These are phyloP conservation scores for Peromyscus maniculatus DNA, from an alignment of 2,113 vertebrate genomes.

Conservation along the genomic window DNA sequence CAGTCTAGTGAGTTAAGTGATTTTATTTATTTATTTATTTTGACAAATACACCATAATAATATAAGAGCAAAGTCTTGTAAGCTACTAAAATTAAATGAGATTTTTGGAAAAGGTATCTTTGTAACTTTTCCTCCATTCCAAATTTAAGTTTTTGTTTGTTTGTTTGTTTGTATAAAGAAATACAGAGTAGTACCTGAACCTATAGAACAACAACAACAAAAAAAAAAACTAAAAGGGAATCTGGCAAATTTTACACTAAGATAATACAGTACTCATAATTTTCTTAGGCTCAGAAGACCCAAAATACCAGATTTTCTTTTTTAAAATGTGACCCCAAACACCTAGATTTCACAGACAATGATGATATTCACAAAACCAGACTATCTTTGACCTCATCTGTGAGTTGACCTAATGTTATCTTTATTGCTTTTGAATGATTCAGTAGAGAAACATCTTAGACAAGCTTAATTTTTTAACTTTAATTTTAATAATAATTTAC, in stretches of 20 bases:
- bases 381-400: neutral
- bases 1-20: neutral
- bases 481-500: conserved; percentile 54
- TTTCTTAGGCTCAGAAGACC: neutral
- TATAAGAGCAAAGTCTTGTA: neutral
- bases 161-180: neutral
- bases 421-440: conserved; percentile 42
- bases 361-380: neutral
- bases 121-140: conserved; percentile 9
- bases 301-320: neutral
- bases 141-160: neutral
- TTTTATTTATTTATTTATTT: neutral
- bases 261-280: neutral
- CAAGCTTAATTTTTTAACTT: conserved; percentile 56
- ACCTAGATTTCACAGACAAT: neutral
- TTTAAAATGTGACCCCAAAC: neutral
- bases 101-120: neutral
- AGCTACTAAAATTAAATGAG: conserved; percentile 9
- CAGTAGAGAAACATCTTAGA: neutral
- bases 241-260: neutral
- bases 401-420: neutral
- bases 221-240: neutral
- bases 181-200: neutral
- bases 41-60: neutral
- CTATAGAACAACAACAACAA: neutral